Evolutionary conservation across 2,888 invertebrate genomes (phyloP), one percentile per base, ranked within the genome.

Genomic region (Drosophila anceps): DNA sequence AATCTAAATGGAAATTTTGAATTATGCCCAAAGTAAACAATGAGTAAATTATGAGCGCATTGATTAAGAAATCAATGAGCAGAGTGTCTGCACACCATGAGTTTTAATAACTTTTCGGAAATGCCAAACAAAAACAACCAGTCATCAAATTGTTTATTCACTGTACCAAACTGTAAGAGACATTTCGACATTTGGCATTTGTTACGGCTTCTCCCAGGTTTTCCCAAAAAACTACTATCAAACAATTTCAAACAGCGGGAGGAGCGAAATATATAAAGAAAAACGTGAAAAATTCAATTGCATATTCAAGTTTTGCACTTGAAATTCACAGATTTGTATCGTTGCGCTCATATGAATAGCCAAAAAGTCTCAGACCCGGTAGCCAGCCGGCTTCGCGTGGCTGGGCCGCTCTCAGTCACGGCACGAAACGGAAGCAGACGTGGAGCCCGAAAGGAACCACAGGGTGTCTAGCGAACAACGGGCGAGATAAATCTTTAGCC

Each of bases 231-330:
- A 31, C 35, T 31, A 43, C 68, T 63, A 65, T 80, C 72, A 66
- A 61, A 39, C 55, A 41, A 50, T 44, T 81, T 64, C 63, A 64
- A 73, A 51, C 70, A 66, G 69, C 71, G 67, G 75, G 53, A 50
- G 61, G 13, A 58, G 41, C 7, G 31, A 63, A 41, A 60, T 29
- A 31, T 33, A n/a, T 8, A 33, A 37, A 50, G 54, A 55, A 64
- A 65, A 78, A 72, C 71, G 66, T 77, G 75, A 63, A 84, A 74
- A 88, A 69, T 85, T 62, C 85, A 90, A 88, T 90, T 86, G 90
- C 90, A 86, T 90, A 86, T 86, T 90, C 85, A 88, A 90, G 85
- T 81, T 86, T 81, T 90, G 88, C 90, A 90, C 85, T 86, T 86
- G 90, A 86, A 90, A 90, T 86, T 86, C 88, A 84, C 43, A 82